Percentiles rank a stretch among this genome's conserved stretches.
These are phyloP conservation scores for Oreochromis tanganicae DNA, from an alignment of 2,113 vertebrate genomes.

Conservation along the genomic window DNA sequence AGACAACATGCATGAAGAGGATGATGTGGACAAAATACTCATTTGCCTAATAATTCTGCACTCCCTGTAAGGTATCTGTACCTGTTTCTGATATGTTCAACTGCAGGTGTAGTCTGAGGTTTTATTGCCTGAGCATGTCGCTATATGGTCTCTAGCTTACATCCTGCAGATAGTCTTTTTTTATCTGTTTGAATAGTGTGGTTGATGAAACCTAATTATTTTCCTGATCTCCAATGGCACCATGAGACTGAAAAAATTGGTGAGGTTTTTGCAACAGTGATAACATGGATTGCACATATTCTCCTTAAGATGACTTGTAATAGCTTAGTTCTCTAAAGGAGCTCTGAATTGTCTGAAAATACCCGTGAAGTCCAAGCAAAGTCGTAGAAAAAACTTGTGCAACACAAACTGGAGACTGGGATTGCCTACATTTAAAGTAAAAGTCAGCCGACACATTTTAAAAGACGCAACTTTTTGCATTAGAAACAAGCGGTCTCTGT, in stretches of 20 bases:
- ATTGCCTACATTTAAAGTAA: background rate
- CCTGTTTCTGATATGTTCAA: background rate
- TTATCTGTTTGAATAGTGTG: background rate
- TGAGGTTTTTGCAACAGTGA: background rate
- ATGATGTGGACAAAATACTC: no score
- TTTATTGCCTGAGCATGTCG: background rate
- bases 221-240: background rate
- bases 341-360: background rate
- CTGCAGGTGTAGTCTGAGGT: background rate
- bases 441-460: background rate
- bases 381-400: background rate
- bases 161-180: background rate
- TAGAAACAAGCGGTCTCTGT: background rate
- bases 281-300: background rate
- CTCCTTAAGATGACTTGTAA: background rate
- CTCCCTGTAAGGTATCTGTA: background rate
- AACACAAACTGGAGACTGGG: rapidly evolving
- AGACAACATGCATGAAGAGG: no score
- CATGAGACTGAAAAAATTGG: background rate
- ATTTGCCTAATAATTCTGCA: no score
- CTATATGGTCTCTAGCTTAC: background rate
- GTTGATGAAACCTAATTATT: background rate
- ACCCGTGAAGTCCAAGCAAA: background rate
- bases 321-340: background rate
- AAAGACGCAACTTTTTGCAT: background rate